A percentile compares a stretch with the other conserved stretches of the same genome.
These are phyloP conservation scores for Chloroclysta siterata DNA, from an alignment of 2,888 invertebrate genomes.

Conservation along the genomic window DNA sequence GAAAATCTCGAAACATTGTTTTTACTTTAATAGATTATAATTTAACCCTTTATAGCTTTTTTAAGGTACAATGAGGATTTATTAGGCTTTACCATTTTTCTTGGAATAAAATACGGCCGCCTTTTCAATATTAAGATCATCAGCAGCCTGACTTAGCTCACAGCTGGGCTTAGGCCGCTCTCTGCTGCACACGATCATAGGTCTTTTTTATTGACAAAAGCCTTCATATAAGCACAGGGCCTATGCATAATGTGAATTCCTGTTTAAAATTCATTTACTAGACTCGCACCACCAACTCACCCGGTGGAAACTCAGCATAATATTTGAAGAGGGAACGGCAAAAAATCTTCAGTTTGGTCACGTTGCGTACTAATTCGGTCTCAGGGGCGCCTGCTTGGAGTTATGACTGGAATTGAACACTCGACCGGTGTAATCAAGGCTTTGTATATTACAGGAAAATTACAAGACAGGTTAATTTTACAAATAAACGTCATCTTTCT, in stretches of 20 bases:
- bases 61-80: too few species aligned
- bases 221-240: background rate
- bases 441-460: conserved; percentile 57
- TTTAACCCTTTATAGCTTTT: too few species aligned
- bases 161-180: too few species aligned
- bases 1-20: too few species aligned
- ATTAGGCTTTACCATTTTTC: too few species aligned
- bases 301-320: conserved; percentile 50
- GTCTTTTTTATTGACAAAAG: background rate
- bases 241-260: conserved; percentile 3
- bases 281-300: conserved; percentile 26
- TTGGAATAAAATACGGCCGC: too few species aligned
- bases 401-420: conserved; percentile 69
- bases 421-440: conserved; percentile 59
- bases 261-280: conserved; percentile 21
- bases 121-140: too few species aligned
- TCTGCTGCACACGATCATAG: too few species aligned
- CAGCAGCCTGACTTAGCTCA: too few species aligned
- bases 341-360: conserved; percentile 77
- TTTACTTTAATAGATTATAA: too few species aligned
- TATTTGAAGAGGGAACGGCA: conserved; percentile 57
- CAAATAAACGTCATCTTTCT: background rate
- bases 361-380: conserved; percentile 79
- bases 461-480: conserved; percentile 27
- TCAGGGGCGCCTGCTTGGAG: conserved; percentile 59